phyloP scores from a whole-genome alignment of 2,113 vertebrate species.

The Ameiurus melas region DNA sequence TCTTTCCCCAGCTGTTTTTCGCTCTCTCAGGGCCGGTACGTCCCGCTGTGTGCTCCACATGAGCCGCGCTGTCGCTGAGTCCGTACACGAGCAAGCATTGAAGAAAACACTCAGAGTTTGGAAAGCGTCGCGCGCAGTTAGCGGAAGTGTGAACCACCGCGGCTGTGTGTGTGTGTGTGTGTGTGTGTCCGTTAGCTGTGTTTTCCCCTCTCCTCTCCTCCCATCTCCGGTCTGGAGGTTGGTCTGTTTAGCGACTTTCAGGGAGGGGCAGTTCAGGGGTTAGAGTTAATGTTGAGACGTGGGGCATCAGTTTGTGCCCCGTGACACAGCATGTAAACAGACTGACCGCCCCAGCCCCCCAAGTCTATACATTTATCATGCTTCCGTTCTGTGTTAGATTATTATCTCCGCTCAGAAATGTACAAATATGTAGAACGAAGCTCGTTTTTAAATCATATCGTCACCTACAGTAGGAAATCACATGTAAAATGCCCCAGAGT shows the following conservation, averaged over 20 bases:
- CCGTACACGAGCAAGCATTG: not conserved
- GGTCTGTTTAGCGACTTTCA: conserved; percentile 45
- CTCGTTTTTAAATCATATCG: not conserved
- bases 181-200: conserved; percentile 13
- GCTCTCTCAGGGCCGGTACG: conserved; percentile 56
- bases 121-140: not conserved
- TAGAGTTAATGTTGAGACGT: not conserved
- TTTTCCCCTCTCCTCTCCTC: conserved; percentile 4
- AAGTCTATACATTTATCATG: not conserved
- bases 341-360: no score
- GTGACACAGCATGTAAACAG: conserved; percentile 16
- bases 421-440: not conserved
- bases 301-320: conserved; percentile 23
- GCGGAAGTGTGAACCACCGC: not conserved
- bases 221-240: conserved; percentile 44
- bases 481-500: not conserved
- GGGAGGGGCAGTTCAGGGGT: conserved; percentile 49
- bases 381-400: not conserved
- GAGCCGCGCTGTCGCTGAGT: conserved; percentile 57
- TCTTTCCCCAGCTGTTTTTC: conserved; percentile 76
- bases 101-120: conserved; percentile 1
- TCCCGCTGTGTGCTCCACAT: conserved; percentile 71
- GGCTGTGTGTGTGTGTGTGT: not conserved
- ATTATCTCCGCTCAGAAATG: not conserved
- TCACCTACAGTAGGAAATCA: not conserved